Percentiles rank a stretch among this genome's conserved stretches.
Evolutionary conservation across 2,888 invertebrate genomes (phyloP).

Genomic region (Miltochrista miniata): DNA sequence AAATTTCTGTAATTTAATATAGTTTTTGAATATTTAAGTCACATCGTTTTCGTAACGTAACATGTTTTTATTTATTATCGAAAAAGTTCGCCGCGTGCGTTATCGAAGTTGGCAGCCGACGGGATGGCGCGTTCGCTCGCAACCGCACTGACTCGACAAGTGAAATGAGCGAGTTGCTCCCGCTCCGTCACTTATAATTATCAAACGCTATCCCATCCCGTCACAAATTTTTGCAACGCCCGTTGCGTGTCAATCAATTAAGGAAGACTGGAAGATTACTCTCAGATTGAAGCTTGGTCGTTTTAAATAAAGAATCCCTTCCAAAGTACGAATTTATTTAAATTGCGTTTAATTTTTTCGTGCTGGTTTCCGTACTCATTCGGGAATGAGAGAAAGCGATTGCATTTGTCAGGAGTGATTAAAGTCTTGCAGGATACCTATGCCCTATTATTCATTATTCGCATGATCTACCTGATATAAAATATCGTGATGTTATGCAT

Average conservation of each 20-base stretch:
- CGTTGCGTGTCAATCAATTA: conserved; percentile 54
- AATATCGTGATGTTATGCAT: too few relatives aligned
- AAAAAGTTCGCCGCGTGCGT: conserved; percentile 39
- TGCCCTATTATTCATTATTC: too few relatives aligned
- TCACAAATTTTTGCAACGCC: conserved; percentile 43
- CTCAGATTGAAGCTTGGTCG: conserved; percentile 44
- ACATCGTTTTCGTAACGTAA: conserved; percentile 48
- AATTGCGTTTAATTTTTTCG: too few relatives aligned
- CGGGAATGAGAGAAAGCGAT: too few relatives aligned
- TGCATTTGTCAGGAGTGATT: too few relatives aligned
- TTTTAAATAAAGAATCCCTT: conserved; percentile 29
- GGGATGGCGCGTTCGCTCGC: conserved; percentile 50
- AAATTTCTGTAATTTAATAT: conserved; percentile 22
- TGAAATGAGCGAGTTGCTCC: conserved; percentile 57
- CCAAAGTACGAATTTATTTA: too few relatives aligned
- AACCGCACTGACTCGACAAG: conserved; percentile 57
- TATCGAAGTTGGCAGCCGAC: conserved; percentile 29
- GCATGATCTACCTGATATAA: too few relatives aligned
- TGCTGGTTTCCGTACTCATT: too few relatives aligned
- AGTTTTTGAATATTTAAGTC: conserved; percentile 43
- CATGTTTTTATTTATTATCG: conserved; percentile 45
- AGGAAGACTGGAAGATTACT: conserved; percentile 55
- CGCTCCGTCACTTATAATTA: conserved; percentile 35
- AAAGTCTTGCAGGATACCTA: too few relatives aligned
- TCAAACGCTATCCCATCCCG: conserved; percentile 45